Base-by-base conservation (phyloP, 1,140 invertebrate genomes). In the Wasmannia auropunctata region DNA sequence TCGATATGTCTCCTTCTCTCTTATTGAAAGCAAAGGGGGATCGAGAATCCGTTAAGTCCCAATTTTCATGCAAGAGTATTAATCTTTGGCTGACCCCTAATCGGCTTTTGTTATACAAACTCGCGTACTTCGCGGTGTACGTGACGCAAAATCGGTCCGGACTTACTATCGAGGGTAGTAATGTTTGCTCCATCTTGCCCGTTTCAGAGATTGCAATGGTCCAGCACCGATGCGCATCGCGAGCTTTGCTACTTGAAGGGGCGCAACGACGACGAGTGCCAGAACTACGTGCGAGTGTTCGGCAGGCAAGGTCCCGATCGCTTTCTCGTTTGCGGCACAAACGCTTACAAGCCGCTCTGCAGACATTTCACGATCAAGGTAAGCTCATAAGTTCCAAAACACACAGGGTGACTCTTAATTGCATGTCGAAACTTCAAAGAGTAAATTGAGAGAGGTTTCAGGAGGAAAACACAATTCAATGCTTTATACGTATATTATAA, bases 301-400 rank as follows among this genome's bases (percentile, higher is more conserved):
- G 97, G 96, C 60, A 96, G 97, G 93, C 95, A 96, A 92, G 93
- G 96, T 37, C 96, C 98, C 85, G 97, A 97, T 11, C 96, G 97
- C 85, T 96, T 99, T 34, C 95, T 99, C 72, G 97, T 99, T 60
- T 99, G 99, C 95, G 99, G 99, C 25, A 99, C 99, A 37, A 99
- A 99, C 95, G 98, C 99, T 7, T 99, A 98, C 95, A 99, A 99
- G 93, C 99, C 99, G 2, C 96, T 97, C 70, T 99, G 99, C 95
- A 96, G 98, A 72, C 96, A 97, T 90, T 98, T 98, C 92, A 92
- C 94, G 25, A 93, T 96, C 83, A 94, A 95, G 94, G 96, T 96
- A 94, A 95, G 95, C 91, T 25, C 37, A 40, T 69, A 67, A 69
- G 62, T 58, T 25, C 19, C 25, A 34, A 34, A 40, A 10, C 34